Conservation (phyloP, 2,113 vertebrate genomes). For the Polypterus bichir region DNA sequence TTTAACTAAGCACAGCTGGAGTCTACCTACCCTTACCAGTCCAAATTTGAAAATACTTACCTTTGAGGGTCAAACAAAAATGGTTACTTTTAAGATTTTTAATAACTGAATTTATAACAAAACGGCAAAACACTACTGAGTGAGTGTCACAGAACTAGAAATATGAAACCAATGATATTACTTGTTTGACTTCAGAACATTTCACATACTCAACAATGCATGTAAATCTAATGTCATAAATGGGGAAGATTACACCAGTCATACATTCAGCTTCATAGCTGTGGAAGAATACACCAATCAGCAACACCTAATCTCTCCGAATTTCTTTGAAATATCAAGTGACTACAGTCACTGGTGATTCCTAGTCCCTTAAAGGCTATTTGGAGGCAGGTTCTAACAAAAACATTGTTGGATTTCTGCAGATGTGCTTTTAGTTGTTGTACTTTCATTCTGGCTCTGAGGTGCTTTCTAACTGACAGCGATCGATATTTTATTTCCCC, state of each 20-base stretch:
- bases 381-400: too few relatives aligned
- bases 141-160: not conserved
- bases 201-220: constrained; percentile 8
- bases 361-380: too few relatives aligned
- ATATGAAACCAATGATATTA: constrained; percentile 12
- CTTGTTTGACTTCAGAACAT: constrained; percentile 3
- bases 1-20: constrained; percentile 13
- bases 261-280: too few relatives aligned
- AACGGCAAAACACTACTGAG: not conserved
- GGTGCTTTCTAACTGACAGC: not conserved
- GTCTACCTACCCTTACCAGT: constrained; percentile 29
- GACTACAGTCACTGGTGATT: too few relatives aligned
- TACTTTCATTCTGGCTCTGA: not conserved
- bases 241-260: too few relatives aligned
- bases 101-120: too few relatives aligned
- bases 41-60: constrained; percentile 24
- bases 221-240: not conserved
- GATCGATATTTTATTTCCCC: not conserved
- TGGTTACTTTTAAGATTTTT: too few relatives aligned
- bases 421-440: not conserved
- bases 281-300: too few relatives aligned
- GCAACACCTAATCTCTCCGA: too few relatives aligned
- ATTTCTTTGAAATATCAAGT: too few relatives aligned
- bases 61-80: constrained; percentile 15
- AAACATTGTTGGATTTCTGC: too few relatives aligned